These are phyloP conservation scores for Spisula solida DNA, from an alignment of 2,888 invertebrate genomes.

Conservation along the genomic window DNA sequence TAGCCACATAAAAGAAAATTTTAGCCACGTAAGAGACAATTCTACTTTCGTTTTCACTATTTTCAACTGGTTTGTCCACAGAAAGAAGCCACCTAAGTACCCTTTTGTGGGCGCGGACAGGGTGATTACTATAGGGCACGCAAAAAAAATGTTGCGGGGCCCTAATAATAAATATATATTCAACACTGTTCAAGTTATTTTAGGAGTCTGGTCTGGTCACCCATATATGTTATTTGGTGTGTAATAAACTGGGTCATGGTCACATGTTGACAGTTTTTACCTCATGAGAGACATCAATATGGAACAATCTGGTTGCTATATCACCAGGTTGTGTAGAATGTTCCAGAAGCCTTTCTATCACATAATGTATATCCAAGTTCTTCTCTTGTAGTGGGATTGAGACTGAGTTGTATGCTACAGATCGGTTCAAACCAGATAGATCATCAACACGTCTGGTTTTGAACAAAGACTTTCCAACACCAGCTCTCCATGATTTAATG, in stretches of 20 bases:
- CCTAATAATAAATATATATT: no score
- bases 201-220: no score
- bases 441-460: slow-evolving; percentile 73
- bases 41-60: no score
- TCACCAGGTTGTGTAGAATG: slow-evolving; percentile 67
- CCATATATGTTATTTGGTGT: neutral
- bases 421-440: slow-evolving; percentile 50
- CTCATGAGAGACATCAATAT: slow-evolving; percentile 82
- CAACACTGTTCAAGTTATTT: no score
- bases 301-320: slow-evolving; percentile 74
- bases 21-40: no score
- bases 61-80: no score
- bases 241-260: neutral
- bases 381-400: slow-evolving; percentile 74
- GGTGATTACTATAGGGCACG: no score
- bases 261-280: slow-evolving; percentile 50
- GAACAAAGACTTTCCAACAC: slow-evolving; percentile 81
- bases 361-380: slow-evolving; percentile 65
- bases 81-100: no score
- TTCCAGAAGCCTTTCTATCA: slow-evolving; percentile 68
- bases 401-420: slow-evolving; percentile 43
- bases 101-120: no score
- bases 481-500: slow-evolving; percentile 80
- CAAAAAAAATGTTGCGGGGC: no score
- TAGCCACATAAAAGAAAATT: no score